These are phyloP conservation scores for Phenacoccus solenopsis DNA, from an alignment of 1,140 invertebrate genomes.

Conservation along the genomic window DNA sequence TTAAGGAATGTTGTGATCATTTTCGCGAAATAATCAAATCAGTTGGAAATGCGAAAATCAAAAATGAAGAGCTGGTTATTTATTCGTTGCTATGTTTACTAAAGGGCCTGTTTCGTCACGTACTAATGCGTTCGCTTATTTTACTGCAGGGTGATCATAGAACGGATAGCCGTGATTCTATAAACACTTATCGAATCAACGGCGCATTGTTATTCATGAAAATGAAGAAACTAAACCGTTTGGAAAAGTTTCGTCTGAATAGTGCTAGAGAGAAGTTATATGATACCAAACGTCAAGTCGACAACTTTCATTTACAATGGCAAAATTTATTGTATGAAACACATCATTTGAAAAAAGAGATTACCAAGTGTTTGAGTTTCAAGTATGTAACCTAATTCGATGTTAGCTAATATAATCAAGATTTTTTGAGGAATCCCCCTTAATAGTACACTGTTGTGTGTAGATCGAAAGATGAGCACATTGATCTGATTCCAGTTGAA, in stretches of 20 bases:
- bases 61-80: constrained; percentile 38
- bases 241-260: constrained; percentile 76
- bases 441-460: too few species aligned
- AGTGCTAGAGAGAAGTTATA: constrained; percentile 61
- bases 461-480: constrained; percentile 87
- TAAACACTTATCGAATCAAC: constrained; percentile 38
- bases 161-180: constrained; percentile 42
- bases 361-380: constrained; percentile 84
- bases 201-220: constrained; percentile 60
- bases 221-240: constrained; percentile 78
- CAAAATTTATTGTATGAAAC: constrained; percentile 94
- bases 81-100: constrained; percentile 33
- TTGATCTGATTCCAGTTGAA: constrained; percentile 71
- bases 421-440: background rate
- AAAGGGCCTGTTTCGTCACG: background rate
- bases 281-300: constrained; percentile 72
- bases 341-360: constrained; percentile 84
- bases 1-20: constrained; percentile 50
- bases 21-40: constrained; percentile 48
- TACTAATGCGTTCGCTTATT: background rate
- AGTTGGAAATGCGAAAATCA: constrained; percentile 49
- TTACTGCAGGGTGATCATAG: constrained; percentile 43
- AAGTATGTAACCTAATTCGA: constrained; percentile 42
- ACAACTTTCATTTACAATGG: constrained; percentile 75
- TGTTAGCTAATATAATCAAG: background rate